Conservation (phyloP, 2,113 vertebrate species). For the Chitala chitala region DNA sequence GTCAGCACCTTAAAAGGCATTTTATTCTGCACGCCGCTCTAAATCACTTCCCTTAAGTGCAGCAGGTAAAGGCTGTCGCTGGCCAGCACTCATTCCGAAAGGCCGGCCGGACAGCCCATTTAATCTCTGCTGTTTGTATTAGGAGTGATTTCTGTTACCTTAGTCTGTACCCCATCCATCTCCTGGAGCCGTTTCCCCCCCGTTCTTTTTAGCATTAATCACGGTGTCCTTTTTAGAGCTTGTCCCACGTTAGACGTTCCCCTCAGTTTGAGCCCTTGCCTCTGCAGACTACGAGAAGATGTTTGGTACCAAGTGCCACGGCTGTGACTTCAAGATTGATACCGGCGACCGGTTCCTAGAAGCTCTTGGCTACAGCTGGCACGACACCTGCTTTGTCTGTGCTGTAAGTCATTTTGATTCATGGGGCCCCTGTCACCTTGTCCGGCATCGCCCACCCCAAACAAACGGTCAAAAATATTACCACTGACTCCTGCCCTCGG, state of each 20-base stretch:
- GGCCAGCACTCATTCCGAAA: constrained; percentile 42
- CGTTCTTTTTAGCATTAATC: constrained; percentile 3
- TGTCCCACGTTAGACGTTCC: not conserved
- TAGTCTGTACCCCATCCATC: constrained; percentile 42
- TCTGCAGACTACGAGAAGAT: constrained; percentile 94
- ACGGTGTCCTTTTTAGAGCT: constrained; percentile 10
- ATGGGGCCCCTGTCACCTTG: constrained; percentile 33
- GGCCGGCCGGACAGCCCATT: constrained; percentile 48
- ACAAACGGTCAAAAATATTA: constrained; percentile 44
- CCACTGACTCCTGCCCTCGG: constrained; percentile 27
- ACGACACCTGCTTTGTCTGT: constrained; percentile 97
- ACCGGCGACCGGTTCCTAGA: constrained; percentile 97
- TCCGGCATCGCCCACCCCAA: constrained; percentile 27
- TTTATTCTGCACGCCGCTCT: constrained; percentile 36
- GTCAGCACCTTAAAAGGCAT: constrained; percentile 55
- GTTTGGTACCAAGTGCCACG: constrained; percentile 97
- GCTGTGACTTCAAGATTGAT: constrained; percentile 98
- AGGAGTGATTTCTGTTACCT: constrained; percentile 52
- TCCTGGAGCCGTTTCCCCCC: constrained; percentile 26
- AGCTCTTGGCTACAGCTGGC: constrained; percentile 97
- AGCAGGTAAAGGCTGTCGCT: constrained; percentile 40
- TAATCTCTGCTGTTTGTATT: constrained; percentile 44
- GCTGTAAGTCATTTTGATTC: constrained; percentile 81
- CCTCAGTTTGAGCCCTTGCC: not conserved
- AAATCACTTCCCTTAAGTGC: constrained; percentile 47